Base-by-base conservation (phyloP, 1,140 invertebrate genomes). In the Diorhabda sublineata region DNA sequence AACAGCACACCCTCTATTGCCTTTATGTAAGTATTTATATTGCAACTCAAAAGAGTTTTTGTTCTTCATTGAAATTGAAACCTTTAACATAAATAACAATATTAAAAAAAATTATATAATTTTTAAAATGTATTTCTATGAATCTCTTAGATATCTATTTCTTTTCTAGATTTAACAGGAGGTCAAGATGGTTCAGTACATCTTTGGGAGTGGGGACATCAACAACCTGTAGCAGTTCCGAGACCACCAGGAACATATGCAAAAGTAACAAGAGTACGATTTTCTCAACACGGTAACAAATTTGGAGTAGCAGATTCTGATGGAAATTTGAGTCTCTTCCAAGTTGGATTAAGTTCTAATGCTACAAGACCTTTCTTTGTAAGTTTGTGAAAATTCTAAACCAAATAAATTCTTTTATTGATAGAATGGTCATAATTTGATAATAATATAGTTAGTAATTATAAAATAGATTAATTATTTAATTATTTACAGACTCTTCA, bases 191-290 rank as follows among this genome's bases (percentile, higher is more conserved):
- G 98, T 7, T 98, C 96, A 2, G 97, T 99, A 4, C 90, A 94
- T 71, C 85, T 99, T 69, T 98, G 97, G 96, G 97, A 99, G 84
- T 99, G 97, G 96, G 94, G 93, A 41, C 96, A 98, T 81, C 87
- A 89, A 47, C 91, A 94, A 69, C 90, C 93, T 8, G 91, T 99
- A 5, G 91, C 95, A 75, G 91, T 91, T 56, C 93, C 96, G 4
- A 86, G 97, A 65, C 89, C 94, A 42, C 87, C 96, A 1, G 96
- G 96, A 42, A 91, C 92, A 4, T 87, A 85, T 75, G 97, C 97
- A 56, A 99, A 98, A 86, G 97, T 99, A 7, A 98, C 96, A 0
- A 89, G 95, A 71, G 92, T 98, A 42, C 86, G 92, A 61, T 99
- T 99, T 82, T 96, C 94, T 61, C 90, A 94, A 78, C 96, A 99